A percentile compares a stretch with the other conserved stretches of the same genome.
These are phyloP conservation scores for Neomicropteryx cornuta DNA, from an alignment of 1,140 invertebrate genomes.

Conservation along the genomic window DNA sequence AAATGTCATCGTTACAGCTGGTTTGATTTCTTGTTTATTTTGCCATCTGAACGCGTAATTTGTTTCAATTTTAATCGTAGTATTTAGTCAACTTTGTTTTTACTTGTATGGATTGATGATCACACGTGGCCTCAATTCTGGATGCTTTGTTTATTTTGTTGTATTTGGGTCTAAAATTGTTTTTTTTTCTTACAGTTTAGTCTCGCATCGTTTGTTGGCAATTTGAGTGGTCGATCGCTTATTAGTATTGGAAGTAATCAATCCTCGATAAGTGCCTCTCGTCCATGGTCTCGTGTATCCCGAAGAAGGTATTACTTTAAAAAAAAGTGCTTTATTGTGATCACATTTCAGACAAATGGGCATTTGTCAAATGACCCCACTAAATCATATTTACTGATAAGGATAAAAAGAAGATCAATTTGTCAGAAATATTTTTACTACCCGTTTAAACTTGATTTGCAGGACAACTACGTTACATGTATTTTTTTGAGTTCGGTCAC, in stretches of 20 bases:
- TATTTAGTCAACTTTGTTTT: too few species aligned
- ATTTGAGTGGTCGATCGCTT: conserved; percentile 38
- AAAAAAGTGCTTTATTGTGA: too few species aligned
- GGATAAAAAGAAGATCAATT: neutral
- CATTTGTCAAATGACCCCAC: conserved; percentile 8
- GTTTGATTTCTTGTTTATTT: too few species aligned
- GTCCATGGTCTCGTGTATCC: conserved; percentile 48
- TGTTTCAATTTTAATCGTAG: too few species aligned
- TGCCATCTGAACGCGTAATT: too few species aligned
- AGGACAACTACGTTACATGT: neutral
- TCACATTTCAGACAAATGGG: too few species aligned
- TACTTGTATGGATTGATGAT: too few species aligned
- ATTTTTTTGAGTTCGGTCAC: too few species aligned
- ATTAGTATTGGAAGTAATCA: conserved; percentile 35
- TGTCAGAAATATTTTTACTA: neutral
- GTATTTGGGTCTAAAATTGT: too few species aligned
- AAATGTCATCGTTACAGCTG: too few species aligned
- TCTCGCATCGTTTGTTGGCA: conserved; percentile 38
- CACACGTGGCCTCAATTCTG: too few species aligned
- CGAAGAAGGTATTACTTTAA: conserved; percentile 51
- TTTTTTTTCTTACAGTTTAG: conserved; percentile 33
- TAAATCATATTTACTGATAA: neutral
- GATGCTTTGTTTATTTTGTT: too few species aligned
- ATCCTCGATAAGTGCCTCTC: conserved; percentile 36
- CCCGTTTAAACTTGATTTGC: neutral